Base-by-base conservation (phyloP, 2,797 vertebrate genomes). In the Hypotaenidia okinawae region DNA sequence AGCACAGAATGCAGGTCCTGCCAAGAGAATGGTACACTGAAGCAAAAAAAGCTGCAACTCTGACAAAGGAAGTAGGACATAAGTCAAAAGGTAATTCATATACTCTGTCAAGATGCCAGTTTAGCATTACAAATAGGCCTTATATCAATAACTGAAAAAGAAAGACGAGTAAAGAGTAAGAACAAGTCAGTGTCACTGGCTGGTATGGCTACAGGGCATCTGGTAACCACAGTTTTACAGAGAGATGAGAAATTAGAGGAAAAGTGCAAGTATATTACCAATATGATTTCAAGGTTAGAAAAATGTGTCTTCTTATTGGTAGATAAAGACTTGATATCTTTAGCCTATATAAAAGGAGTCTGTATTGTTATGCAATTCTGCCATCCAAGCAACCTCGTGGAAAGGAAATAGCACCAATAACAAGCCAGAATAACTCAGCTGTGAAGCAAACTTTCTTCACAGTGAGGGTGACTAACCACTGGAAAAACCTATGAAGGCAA, bases 131-230 rank as follows among this genome's bases (percentile, higher is more conserved):
- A 54, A 67, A 51, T 12, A 61, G 75, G 35, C 2, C 15, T 21
- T 17, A 79, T 19, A 41, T 49, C 57, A 61, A 2, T 28, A 37
- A 32, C 16, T 49, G 78, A 63, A 23, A 70, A 55, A 82, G 41
- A 47, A 75, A 18, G 7, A 72, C 33, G 39, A 84, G 13, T 30
- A 32, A 68, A 69, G 24, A 27, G 16, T 22, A 49, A 37, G 51
- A 75, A 49, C 5, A 52, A 21, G 70, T 30, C 21, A 30, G 0
- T 8, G 13, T 11, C 54, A 27, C 13, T 39, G 47, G 21, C 24
- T 0, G 0, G 16, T 7, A 30, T 18, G 33, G n/a, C 28, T 32
- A 2, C 3, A 41, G 14, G 81, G 51, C 4, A 23, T 8, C 33
- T 41, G 12, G 21, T 21, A 37, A 86, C 17, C 37, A 30, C 1